These are phyloP conservation scores for Nyctibius grandis DNA, from an alignment of 2,797 vertebrate genomes.

Conservation along the genomic window DNA sequence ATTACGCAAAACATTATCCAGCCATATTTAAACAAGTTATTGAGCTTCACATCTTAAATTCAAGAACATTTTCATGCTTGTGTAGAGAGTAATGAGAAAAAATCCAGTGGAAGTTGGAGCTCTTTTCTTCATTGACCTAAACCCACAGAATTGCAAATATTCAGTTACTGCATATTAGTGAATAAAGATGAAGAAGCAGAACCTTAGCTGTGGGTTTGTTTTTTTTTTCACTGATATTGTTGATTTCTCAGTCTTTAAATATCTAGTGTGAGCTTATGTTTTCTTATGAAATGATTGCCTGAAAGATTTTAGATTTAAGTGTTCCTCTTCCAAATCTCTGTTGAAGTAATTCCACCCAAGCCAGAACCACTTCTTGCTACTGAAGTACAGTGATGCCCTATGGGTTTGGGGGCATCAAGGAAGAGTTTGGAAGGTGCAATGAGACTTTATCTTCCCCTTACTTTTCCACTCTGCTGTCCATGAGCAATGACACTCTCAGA, in stretches of 20 bases:
- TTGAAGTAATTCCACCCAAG: neutral
- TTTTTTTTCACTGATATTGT: neutral
- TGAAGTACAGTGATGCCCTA: rapidly evolving
- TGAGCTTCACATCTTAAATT: neutral
- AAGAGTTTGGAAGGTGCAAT: neutral
- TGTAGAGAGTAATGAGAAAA: neutral
- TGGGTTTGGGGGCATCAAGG: neutral
- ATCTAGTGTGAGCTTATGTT: rapidly evolving
- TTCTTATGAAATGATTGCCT: neutral
- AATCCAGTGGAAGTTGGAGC: neutral
- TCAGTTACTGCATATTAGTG: rapidly evolving
- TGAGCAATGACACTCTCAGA: neutral
- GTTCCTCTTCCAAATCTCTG: neutral
- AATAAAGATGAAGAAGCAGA: neutral
- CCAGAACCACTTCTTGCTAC: neutral
- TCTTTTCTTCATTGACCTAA: neutral
- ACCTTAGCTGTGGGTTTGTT: neutral
- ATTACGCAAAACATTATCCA: neutral
- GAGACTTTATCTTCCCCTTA: rapidly evolving
- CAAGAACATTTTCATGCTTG: neutral
- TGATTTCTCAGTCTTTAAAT: neutral
- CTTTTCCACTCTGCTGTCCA: neutral
- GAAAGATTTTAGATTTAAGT: neutral
- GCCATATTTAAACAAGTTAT: neutral
- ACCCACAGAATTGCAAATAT: neutral